Evolutionary conservation across 2,888 invertebrate genomes (phyloP).

Genomic region (Xanthorhoe spadicearia): DNA sequence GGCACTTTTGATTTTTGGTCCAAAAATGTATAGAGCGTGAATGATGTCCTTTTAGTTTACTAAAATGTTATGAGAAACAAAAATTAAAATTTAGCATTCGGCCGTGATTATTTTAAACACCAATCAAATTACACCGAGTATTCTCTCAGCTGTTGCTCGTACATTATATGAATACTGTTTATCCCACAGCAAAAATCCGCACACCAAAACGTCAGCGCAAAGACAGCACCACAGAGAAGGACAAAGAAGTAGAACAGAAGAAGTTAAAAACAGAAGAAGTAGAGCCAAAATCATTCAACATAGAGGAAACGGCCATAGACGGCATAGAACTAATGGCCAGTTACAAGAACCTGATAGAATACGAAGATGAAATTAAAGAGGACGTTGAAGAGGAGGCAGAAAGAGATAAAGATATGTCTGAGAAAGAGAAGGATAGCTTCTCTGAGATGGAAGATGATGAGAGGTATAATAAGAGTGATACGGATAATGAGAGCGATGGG

Average conservation of each 20-base stretch:
- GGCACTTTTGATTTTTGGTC: no score
- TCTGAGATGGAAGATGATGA: conserved; percentile 82
- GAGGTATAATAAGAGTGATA: conserved; percentile 77
- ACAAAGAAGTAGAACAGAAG: conserved; percentile 72
- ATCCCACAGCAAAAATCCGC: conserved; percentile 66
- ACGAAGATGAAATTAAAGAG: conserved; percentile 73
- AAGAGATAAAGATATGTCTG: conserved; percentile 64
- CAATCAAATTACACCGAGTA: no score
- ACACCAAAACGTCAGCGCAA: conserved; percentile 83
- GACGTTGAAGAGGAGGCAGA: conserved; percentile 69
- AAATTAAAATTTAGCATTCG: no score
- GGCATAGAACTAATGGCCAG: conserved; percentile 80
- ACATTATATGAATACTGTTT: not conserved
- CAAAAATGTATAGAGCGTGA: no score
- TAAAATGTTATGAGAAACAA: no score
- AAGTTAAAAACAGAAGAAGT: conserved; percentile 70
- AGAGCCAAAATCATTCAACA: conserved; percentile 66
- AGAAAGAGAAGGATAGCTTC: conserved; percentile 76
- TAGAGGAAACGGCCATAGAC: conserved; percentile 81
- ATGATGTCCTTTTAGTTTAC: no score
- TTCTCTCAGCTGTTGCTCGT: no score
- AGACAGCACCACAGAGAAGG: conserved; percentile 84
- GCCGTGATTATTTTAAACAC: no score
- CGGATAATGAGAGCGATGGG: conserved; percentile 79
- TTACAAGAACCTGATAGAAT: conserved; percentile 69